Evolutionary conservation across 2,888 invertebrate genomes (phyloP).

Genomic region (Drosophila testacea): DNA sequence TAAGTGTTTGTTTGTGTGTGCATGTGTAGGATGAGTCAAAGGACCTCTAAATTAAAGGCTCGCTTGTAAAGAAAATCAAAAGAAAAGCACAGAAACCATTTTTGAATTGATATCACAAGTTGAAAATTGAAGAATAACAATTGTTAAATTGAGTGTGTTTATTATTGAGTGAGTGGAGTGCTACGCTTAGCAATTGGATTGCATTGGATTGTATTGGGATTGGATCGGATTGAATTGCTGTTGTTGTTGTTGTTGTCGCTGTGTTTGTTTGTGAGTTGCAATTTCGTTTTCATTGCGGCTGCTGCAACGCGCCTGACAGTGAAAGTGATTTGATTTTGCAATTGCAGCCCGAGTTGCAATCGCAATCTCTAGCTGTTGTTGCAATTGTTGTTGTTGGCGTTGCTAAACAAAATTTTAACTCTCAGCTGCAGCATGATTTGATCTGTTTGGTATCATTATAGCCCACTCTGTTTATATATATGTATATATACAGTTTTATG

Average conservation of each 20-base stretch:
- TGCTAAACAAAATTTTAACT: conserved; percentile 63
- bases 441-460: conserved; percentile 48
- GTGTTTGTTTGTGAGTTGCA: conserved; percentile 45
- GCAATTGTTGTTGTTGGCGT: conserved; percentile 24
- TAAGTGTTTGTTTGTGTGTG: conserved; percentile 45
- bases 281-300: conserved; percentile 61
- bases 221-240: conserved; percentile 25
- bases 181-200: conserved; percentile 30
- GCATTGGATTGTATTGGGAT: conserved; percentile 24
- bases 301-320: conserved; percentile 70
- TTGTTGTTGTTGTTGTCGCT: conserved; percentile 20
- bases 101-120: conserved; percentile 13
- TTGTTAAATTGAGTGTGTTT: conserved; percentile 43
- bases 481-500: conserved; percentile 43
- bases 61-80: conserved; percentile 1
- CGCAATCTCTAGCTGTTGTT: conserved; percentile 41
- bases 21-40: conserved; percentile 47
- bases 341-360: conserved; percentile 63
- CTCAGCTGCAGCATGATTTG: conserved; percentile 34
- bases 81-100: conserved; percentile 22
- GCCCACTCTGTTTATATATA: conserved; percentile 24
- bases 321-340: conserved; percentile 83
- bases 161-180: conserved; percentile 49
- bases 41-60: conserved; percentile 44
- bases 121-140: conserved; percentile 40